phyloP scores from a whole-genome alignment of 2,888 invertebrate species.

The Brenthis hecate region DNA sequence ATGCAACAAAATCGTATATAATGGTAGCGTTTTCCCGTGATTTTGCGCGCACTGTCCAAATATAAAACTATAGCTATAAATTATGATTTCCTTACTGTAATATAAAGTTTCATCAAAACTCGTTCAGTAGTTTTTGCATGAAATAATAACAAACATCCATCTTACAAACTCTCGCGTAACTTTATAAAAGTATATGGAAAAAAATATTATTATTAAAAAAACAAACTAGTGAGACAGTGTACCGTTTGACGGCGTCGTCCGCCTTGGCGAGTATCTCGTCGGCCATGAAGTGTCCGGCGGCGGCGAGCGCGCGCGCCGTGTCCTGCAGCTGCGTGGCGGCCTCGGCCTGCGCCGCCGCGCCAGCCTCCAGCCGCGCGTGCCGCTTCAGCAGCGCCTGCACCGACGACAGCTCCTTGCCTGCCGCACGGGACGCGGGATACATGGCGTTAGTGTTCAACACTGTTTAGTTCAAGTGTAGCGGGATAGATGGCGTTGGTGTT shows the following conservation, averaged over 20 bases:
- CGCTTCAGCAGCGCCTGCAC: slow-evolving; percentile 92
- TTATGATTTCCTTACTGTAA: too few species aligned
- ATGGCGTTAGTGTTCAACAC: too few species aligned
- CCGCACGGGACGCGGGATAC: background rate
- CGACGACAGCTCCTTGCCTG: slow-evolving; percentile 93
- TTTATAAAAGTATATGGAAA: too few species aligned
- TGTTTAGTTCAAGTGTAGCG: background rate
- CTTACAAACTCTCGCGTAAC: too few species aligned
- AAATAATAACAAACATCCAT: background rate
- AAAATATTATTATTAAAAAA: background rate
- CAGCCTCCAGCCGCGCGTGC: slow-evolving; percentile 92
- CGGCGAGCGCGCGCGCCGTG: slow-evolving; percentile 89
- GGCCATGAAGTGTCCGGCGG: slow-evolving; percentile 93
- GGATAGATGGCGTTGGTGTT: too few species aligned
- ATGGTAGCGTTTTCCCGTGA: too few species aligned
- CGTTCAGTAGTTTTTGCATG: too few species aligned
- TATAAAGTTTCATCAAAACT: too few species aligned
- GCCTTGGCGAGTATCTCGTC: slow-evolving; percentile 91
- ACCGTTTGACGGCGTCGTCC: slow-evolving; percentile 61
- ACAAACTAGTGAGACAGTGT: background rate
- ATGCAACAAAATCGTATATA: too few species aligned
- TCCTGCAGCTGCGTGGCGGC: slow-evolving; percentile 90
- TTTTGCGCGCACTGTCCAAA: too few species aligned
- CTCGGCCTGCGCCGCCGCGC: slow-evolving; percentile 91
- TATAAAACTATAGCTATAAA: too few species aligned